Evolutionary conservation across 2,797 vertebrate species (phyloP), one percentile per base, ranked within the genome.

Genomic region (Melanotaenia trifasciata): DNA sequence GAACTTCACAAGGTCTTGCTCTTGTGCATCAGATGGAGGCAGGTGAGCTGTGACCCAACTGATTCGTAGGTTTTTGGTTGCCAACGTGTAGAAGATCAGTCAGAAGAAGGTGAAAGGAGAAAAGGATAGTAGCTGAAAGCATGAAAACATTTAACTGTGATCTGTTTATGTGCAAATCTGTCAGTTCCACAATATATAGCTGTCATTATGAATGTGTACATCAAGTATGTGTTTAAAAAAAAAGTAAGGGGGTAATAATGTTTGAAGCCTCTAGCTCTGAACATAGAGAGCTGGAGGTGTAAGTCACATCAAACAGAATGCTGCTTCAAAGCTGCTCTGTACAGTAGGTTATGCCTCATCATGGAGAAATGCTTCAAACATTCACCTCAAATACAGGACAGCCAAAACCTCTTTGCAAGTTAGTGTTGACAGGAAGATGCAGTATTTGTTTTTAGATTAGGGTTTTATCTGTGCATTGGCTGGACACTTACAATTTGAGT

Each of bases 311-410:
- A 93, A 93, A 93, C 83, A 79, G 40, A 64, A 58, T 10, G 11
- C 43, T 40, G 83, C 82, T 90, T 94, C 90, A 94, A 91, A 94
- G 91, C 80, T 53, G 61, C 73, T 73, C 78, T 70, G 79, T 81
- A 70, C 45, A 63, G 59, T 70, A 84, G 77, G 83, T 85, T 76
- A 68, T 56, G 74, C 59, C 58, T 87, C 74, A 73, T 57, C 45
- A 57, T 26, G 58, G 68, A 74, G 70, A 81, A 63, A 71, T 56
- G 83, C 84, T 88, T 90, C 86, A 90, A 86, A 86, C 85, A 51
- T 69, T 5, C 40, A 70, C 69, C 73, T 67, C 78, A 78, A 82
- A 84, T 64, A 74, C 68, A 58, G 73, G 59, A 64, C 58, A 24
- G 66, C 62, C 56, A 67, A 77, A 33, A 79, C 69, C 79, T 84